These are phyloP conservation scores for Dicerorhinus sumatrensis DNA, from an alignment of 2,113 vertebrate genomes.

Conservation along the genomic window DNA sequence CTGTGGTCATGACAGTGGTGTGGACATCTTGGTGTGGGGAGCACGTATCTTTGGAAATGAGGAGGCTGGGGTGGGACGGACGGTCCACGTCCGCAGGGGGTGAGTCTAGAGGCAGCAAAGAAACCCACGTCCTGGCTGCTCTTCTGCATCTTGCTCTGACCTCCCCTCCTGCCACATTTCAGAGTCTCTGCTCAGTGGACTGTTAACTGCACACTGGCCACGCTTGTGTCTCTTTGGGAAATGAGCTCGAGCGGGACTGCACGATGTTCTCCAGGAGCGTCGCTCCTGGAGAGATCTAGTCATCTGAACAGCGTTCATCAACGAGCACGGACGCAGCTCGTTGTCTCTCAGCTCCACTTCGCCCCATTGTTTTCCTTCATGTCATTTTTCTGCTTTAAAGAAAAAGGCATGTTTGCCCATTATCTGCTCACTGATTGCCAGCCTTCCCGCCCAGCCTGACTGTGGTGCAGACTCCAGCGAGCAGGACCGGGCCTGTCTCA, in stretches of 20 bases:
- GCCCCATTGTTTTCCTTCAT: rapidly evolving
- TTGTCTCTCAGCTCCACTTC: rapidly evolving
- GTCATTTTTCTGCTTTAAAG: background rate
- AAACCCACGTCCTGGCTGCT: rapidly evolving
- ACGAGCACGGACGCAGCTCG: background rate
- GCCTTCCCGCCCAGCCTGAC: background rate
- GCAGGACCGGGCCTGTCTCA: rapidly evolving
- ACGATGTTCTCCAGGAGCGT: too few relatives aligned
- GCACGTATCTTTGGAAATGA: rapidly evolving
- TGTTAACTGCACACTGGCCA: rapidly evolving
- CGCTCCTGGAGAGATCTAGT: too few relatives aligned
- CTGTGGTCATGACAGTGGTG: background rate
- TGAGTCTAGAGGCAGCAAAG: too few relatives aligned
- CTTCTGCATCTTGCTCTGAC: background rate
- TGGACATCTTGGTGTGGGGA: background rate
- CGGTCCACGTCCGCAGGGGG: rapidly evolving
- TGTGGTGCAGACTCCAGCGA: rapidly evolving
- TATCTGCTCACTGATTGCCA: rapidly evolving
- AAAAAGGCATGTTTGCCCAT: background rate
- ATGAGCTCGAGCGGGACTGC: too few relatives aligned
- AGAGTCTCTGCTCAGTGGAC: background rate
- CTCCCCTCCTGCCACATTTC: too few relatives aligned
- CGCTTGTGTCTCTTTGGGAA: rapidly evolving
- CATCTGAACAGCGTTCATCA: too few relatives aligned
- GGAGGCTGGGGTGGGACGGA: rapidly evolving